Evolutionary conservation across 2,888 invertebrate genomes (phyloP), one percentile per base, ranked within the genome.

Genomic region (Conops quadrifasciatus): DNA sequence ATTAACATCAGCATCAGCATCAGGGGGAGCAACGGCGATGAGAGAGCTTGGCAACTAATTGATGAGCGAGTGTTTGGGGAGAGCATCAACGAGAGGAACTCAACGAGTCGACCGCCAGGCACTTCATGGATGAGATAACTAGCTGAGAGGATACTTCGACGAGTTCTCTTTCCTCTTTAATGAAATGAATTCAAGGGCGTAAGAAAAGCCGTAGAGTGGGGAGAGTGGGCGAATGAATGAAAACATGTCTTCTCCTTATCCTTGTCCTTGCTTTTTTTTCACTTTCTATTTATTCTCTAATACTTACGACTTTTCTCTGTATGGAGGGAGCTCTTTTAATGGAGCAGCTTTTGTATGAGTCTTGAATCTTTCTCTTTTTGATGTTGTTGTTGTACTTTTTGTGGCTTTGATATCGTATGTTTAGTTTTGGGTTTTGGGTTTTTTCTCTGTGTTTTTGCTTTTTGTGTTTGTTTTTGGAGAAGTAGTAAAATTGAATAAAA

Each of bases 51-150:
- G 77, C 76, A 77, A 77, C 78, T 84, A 83, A 84, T 83, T 85
- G 83, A 84, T 82, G 81, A 80, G 85, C 83, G 83, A 84, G 81
- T 80, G 80, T 80, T 81, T 76, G 77, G 84, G 82, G 84, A 83
- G 80, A 83, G 80, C 82, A 81, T 68, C 60, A 64, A 43, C 53
- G 47, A 43, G 82, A 79, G 78, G 81, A 80, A 80, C 83, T 81
- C 83, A 81, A 82, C 79, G 81, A 81, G 79, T 82, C 81, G 83
- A 82, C 83, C 49, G 15, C 2, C n/a, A 49, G 11, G 24, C 36
- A 67, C 56, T 58, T 58, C 53, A 66, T 30, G 24, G 58, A 58
- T 28, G 24, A 36, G 9, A 36, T 36, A 36, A 36, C 4, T 4
- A 36, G 36, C n/a, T n/a, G n/a, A n/a, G 36, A 36, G 9, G 36